Evolutionary conservation across 2,113 vertebrate genomes (phyloP).

Genomic region (Stictonetta naevosa): DNA sequence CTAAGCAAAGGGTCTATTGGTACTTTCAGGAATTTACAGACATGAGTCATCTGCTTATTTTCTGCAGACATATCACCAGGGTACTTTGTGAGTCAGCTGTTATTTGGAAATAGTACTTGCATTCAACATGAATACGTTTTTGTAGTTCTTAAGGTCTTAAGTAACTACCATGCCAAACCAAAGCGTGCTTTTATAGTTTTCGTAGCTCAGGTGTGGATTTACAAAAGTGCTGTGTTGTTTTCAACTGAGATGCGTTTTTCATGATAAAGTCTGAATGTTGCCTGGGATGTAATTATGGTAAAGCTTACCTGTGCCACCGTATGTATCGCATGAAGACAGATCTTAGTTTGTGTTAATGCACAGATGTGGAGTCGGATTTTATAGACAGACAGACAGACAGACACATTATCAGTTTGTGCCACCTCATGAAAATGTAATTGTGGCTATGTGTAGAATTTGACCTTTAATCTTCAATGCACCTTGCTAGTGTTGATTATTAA

Average conservation of each 20-base stretch:
- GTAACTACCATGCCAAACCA: slow-evolving; percentile 54
- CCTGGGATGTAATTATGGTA: neutral
- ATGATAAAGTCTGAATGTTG: neutral
- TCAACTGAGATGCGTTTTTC: slow-evolving; percentile 6
- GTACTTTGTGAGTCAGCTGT: slow-evolving; percentile 80
- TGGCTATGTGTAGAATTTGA: neutral
- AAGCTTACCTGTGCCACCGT: neutral
- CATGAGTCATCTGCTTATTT: slow-evolving; percentile 81
- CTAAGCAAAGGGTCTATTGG: slow-evolving; percentile 82
- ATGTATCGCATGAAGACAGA: neutral
- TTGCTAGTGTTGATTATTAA: neutral
- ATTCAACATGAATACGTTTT: slow-evolving; percentile 61
- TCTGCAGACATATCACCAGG: slow-evolving; percentile 77
- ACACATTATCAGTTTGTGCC: neutral
- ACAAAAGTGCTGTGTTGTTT: neutral
- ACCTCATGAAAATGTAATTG: neutral
- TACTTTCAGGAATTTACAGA: slow-evolving; percentile 84
- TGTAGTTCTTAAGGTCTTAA: slow-evolving; percentile 54
- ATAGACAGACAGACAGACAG: neutral
- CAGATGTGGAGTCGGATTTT: neutral
- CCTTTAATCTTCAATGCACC: neutral
- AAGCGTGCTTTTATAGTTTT: slow-evolving; percentile 27
- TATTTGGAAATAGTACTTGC: slow-evolving; percentile 75
- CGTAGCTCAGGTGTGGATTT: slow-evolving; percentile 41
- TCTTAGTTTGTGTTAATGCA: neutral